Conservation (phyloP, 2,797 vertebrate genomes). For the Choloepus didactylus region DNA sequence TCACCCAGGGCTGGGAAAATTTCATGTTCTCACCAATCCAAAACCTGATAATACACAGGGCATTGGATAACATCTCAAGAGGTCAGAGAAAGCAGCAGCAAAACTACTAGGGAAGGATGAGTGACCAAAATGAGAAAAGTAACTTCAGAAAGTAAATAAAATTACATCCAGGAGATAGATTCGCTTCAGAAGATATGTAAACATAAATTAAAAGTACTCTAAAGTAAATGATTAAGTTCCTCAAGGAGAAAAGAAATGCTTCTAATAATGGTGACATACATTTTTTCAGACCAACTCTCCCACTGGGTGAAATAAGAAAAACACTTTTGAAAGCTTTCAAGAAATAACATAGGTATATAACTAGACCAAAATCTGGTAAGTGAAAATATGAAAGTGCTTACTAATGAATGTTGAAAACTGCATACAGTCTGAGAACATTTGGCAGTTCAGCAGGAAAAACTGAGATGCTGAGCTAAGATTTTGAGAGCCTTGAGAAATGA, state of each 20-base stretch:
- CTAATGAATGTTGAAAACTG: not conserved
- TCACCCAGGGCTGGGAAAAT: not conserved
- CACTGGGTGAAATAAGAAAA: not conserved
- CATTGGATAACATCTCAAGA: not conserved
- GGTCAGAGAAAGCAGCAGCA: not conserved
- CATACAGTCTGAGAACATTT: not conserved
- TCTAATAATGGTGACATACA: not conserved
- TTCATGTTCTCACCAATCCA: not conserved
- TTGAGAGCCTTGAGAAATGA: not conserved
- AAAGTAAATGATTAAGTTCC: not conserved
- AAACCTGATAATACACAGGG: not conserved
- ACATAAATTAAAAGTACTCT: constrained; percentile 10
- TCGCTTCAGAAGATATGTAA: not conserved
- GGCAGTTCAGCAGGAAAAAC: not conserved
- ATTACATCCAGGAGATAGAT: not conserved
- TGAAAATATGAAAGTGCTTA: too few relatives aligned
- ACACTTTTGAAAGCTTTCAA: not conserved
- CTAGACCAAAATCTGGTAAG: not conserved
- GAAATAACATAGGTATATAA: not conserved
- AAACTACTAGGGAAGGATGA: not conserved
- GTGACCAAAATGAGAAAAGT: not conserved
- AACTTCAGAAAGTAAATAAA: not conserved
- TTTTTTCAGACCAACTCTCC: not conserved
- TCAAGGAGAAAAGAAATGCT: not conserved
- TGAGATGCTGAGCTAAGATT: not conserved